Evolutionary conservation across 2,888 invertebrate species (phyloP).

Genomic region (Zonitis immaculata): DNA sequence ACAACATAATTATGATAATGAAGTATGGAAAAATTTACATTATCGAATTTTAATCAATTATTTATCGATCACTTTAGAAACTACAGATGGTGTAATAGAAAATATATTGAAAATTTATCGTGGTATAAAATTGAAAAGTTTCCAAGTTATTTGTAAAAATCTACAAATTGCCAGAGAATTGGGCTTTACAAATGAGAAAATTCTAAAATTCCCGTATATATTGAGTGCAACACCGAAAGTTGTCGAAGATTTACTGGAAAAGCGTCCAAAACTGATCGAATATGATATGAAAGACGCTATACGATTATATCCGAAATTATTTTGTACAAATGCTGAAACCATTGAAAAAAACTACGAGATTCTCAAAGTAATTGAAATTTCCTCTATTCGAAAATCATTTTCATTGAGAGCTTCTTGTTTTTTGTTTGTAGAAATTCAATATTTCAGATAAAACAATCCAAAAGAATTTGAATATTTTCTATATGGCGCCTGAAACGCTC

Average conservation of each 20-base stretch:
- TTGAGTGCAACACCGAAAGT: slow-evolving; percentile 57
- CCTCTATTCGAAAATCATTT: not conserved
- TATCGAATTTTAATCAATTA: slow-evolving; percentile 5
- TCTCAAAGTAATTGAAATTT: slow-evolving; percentile 43
- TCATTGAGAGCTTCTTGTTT: not conserved
- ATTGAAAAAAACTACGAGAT: slow-evolving; percentile 54
- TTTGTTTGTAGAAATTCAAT: slow-evolving; percentile 49
- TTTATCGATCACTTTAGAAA: slow-evolving; percentile 35
- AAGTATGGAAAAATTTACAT: not conserved
- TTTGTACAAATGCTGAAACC: slow-evolving; percentile 56
- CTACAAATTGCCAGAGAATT: slow-evolving; percentile 56
- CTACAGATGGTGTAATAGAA: slow-evolving; percentile 40
- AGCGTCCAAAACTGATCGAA: slow-evolving; percentile 54
- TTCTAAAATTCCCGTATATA: slow-evolving; percentile 59
- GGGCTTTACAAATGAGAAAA: slow-evolving; percentile 52
- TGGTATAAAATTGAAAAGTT: slow-evolving; percentile 48
- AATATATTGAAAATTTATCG: slow-evolving; percentile 43
- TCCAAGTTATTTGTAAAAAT: slow-evolving; percentile 52
- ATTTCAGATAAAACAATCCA: slow-evolving; percentile 54
- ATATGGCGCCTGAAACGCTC: slow-evolving; percentile 57
- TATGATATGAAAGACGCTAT: slow-evolving; percentile 55
- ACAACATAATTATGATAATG: slow-evolving; percentile 18
- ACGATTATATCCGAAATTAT: slow-evolving; percentile 57
- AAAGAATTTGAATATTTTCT: slow-evolving; percentile 55
- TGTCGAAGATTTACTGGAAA: slow-evolving; percentile 53